phyloP scores from a whole-genome alignment of 2,797 vertebrate species.

The Cheirogaleus major region DNA sequence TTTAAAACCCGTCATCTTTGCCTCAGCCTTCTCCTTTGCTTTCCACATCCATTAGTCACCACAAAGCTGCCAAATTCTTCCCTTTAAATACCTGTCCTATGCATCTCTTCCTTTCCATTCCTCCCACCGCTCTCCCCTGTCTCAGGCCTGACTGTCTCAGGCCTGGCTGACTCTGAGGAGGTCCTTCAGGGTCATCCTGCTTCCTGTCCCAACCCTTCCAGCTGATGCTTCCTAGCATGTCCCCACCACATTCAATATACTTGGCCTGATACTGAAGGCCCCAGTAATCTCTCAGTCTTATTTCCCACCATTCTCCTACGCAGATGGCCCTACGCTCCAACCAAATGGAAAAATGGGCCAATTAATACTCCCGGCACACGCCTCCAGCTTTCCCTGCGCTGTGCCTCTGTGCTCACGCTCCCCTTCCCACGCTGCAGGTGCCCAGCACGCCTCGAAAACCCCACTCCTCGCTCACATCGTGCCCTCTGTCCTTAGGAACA shows the following conservation, averaged over 20 bases:
- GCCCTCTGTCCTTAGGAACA: not conserved
- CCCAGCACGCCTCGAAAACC: not conserved
- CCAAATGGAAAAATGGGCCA: not conserved
- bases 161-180: not conserved
- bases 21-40: not conserved
- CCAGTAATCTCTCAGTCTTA: not conserved
- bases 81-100: not conserved
- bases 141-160: not conserved
- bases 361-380: not conserved
- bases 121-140: not conserved
- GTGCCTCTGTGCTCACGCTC: not conserved
- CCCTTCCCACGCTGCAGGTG: not conserved
- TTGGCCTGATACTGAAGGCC: not conserved
- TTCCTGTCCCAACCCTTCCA: not conserved
- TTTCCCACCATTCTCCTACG: not conserved
- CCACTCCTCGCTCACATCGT: fast-evolving
- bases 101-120: not conserved
- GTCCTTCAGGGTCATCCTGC: not conserved
- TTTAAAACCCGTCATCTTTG: not conserved
- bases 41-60: not conserved
- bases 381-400: not conserved
- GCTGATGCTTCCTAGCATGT: not conserved
- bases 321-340: not conserved
- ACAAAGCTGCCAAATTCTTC: not conserved
- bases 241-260: not conserved